Evolutionary conservation across 2,797 vertebrate genomes (phyloP).

Genomic region (Varecia variegata): DNA sequence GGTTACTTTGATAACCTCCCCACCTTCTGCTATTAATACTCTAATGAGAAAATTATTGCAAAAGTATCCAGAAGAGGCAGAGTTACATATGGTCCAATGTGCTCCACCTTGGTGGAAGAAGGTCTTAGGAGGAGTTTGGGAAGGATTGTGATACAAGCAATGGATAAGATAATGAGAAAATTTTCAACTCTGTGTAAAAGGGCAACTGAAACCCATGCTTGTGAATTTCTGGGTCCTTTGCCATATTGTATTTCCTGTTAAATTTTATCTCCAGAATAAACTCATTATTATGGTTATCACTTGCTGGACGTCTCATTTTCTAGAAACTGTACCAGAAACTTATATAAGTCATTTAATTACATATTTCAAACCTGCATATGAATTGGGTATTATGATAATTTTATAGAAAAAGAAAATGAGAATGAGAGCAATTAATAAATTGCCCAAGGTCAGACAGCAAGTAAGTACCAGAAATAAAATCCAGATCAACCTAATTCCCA

Average conservation of each 20-base stretch:
- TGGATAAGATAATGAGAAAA: background rate
- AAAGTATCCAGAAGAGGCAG: background rate
- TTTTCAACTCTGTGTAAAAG: background rate
- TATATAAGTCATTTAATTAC: constrained; percentile 1
- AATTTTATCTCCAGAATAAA: background rate
- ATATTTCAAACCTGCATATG: background rate
- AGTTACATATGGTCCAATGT: background rate
- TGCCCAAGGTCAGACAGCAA: background rate
- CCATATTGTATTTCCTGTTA: background rate
- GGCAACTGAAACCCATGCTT: background rate
- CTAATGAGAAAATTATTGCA: background rate
- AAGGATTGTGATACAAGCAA: background rate
- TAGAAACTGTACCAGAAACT: background rate
- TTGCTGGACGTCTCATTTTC: background rate
- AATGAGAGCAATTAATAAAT: constrained; percentile 13
- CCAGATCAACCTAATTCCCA: background rate
- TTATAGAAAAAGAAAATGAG: constrained; percentile 20
- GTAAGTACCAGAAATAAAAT: constrained; percentile 42
- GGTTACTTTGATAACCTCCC: background rate
- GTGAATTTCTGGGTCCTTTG: background rate
- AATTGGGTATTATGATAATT: background rate
- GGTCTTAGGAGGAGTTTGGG: background rate
- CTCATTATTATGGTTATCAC: background rate
- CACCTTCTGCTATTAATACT: background rate
- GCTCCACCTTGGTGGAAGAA: background rate